Conservation (phyloP, 2,113 vertebrate species). For the Zosterops lateralis region DNA sequence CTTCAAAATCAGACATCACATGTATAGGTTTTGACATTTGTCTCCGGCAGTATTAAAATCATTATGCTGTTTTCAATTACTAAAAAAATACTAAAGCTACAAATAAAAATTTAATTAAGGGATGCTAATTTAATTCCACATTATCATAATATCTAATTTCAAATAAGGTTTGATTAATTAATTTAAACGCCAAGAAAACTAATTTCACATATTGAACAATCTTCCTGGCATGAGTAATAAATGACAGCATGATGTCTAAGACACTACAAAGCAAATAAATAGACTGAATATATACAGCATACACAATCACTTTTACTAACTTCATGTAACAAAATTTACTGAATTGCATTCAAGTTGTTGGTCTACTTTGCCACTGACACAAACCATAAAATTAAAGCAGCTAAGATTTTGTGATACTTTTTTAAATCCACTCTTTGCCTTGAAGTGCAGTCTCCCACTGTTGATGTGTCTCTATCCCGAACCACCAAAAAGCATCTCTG, state of each 20-base stretch:
- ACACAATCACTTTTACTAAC: not conserved
- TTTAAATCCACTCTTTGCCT: not conserved
- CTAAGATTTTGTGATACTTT: not conserved
- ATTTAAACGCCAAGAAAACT: conserved; percentile 1
- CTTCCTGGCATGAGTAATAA: conserved; percentile 1
- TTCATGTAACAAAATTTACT: not conserved
- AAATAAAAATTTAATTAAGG: not conserved
- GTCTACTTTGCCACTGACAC: not conserved
- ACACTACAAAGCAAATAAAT: not conserved
- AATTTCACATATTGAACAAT: not conserved
- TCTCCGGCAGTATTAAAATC: not conserved
- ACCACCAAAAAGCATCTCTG: not conserved
- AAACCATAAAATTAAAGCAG: not conserved
- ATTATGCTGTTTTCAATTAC: not conserved
- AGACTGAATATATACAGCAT: not conserved
- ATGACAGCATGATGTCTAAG: not conserved
- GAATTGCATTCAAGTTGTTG: not conserved
- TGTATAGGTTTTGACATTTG: not conserved
- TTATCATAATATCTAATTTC: not conserved
- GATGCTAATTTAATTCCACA: not conserved
- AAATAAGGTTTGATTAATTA: not conserved
- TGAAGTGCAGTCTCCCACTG: not conserved
- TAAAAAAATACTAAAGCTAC: not conserved
- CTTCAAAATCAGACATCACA: not conserved
- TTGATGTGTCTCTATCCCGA: not conserved